Evolutionary conservation across 2,888 invertebrate species (phyloP), one percentile per base, ranked within the genome.

Genomic region (Catocala nupta): DNA sequence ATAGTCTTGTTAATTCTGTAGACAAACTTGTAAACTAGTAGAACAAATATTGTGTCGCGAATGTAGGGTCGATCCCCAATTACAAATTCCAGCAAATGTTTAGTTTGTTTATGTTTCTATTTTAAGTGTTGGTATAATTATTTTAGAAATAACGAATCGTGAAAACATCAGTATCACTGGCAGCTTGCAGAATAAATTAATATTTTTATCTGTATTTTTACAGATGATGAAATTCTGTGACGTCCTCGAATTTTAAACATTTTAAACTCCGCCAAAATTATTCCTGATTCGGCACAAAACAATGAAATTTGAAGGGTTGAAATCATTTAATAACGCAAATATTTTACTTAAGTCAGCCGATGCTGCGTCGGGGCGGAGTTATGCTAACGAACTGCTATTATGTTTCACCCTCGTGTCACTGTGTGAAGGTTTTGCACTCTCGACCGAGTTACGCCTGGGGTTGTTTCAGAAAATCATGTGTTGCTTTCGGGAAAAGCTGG

Each of bases 341-440:
- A 90, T 90, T 91, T 89, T 84, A 86, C 84, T 85, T 83, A 84
- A 84, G 83, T 84, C 84, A 80, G 81, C 78, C 77, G 81, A 84
- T 83, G 82, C 82, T 80, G 78, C 81, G 81, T 80, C 79, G 79
- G 80, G 79, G 81, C 75, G 81, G 82, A 81, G 86, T 87, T 90
- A 92, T 92, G 90, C 88, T 92, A 92, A 92, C 91, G 93, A 92
- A 91, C 89, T 86, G 86, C 88, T 89, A 92, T 92, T 92, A 92
- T 93, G 88, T 87, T 82, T 84, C 84, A 84, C 87, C 88, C 89
- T 83, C 86, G 90, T 92, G 93, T 93, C 91, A 93, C 90, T 92
- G 91, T 93, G 93, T 92, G 92, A 93, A 93, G 93, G 93, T 93
- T 93, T 87, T 86, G 87, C 91, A 90, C 92, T 90, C 90, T 90